Conservation (phyloP, 2,888 invertebrate genomes). For the Synergus itoensis region DNA sequence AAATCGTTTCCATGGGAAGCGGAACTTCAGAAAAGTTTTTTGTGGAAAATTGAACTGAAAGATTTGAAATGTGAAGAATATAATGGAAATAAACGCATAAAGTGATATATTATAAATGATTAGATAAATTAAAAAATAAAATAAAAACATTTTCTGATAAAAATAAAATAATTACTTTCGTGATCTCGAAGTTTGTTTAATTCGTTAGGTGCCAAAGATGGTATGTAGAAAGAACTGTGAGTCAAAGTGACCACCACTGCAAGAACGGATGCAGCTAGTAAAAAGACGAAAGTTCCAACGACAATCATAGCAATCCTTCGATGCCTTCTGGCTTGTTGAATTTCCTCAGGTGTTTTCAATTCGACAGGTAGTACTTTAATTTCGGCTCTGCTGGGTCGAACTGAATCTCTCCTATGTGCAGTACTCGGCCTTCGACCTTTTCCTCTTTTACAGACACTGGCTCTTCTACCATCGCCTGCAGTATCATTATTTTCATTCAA, state of each 20-base stretch:
- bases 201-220: slow-evolving; percentile 81
- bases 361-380: slow-evolving; percentile 62
- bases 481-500: slow-evolving; percentile 30
- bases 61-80: background rate
- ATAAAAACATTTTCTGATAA: background rate
- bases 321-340: slow-evolving; percentile 84
- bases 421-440: slow-evolving; percentile 64
- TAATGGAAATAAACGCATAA: background rate
- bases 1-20: background rate
- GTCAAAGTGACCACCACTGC: slow-evolving; percentile 89
- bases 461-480: slow-evolving; percentile 70
- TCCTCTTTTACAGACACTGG: slow-evolving; percentile 66
- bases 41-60: background rate
- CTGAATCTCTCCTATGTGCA: slow-evolving; percentile 91
- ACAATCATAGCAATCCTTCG: slow-evolving; percentile 86
- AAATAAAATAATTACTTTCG: slow-evolving; percentile 61
- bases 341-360: slow-evolving; percentile 74
- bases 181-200: slow-evolving; percentile 68
- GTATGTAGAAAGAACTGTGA: slow-evolving; percentile 83
- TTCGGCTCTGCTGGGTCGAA: slow-evolving; percentile 70
- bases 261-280: slow-evolving; percentile 86
- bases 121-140: background rate
- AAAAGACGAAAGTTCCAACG: slow-evolving; percentile 86
- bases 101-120: background rate
- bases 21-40: background rate